These are phyloP conservation scores for Trididemnum miniatum DNA, from an alignment of 23 tunicate genomes.

Conservation along the genomic window DNA sequence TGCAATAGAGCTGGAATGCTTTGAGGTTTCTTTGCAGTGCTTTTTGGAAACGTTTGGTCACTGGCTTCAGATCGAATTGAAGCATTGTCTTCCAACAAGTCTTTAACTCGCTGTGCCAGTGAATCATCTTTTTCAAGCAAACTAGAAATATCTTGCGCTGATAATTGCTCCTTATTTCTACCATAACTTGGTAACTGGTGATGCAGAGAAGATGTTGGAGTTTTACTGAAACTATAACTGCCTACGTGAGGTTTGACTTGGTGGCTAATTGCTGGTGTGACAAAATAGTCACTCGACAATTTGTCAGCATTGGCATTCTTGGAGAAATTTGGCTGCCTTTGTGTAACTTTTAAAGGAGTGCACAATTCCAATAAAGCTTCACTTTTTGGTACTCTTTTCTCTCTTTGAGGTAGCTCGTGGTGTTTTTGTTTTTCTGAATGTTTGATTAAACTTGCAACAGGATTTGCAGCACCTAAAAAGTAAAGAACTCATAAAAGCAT, in stretches of 20 bases:
- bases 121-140: slow-evolving; percentile 83
- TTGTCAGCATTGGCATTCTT: not conserved
- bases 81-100: slow-evolving; percentile 57
- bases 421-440: not conserved
- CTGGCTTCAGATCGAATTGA: slow-evolving; percentile 26
- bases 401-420: too few relatives aligned
- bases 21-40: not conserved
- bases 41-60: not conserved
- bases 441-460: slow-evolving; percentile 11
- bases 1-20: not conserved
- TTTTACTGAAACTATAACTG: not conserved
- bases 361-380: too few relatives aligned
- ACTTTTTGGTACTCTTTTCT: too few relatives aligned
- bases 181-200: not conserved
- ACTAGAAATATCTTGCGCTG: slow-evolving; percentile 36
- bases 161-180: not conserved
- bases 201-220: not conserved
- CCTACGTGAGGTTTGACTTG: not conserved
- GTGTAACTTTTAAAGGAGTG: too few relatives aligned
- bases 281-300: not conserved
- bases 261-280: not conserved
- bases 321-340: too few relatives aligned
- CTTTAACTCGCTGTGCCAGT: slow-evolving; percentile 68
- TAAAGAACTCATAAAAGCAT: not conserved
- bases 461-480: not conserved